Evolutionary conservation across 2,888 invertebrate genomes (phyloP).

Genomic region (Drosophila nigricruria): DNA sequence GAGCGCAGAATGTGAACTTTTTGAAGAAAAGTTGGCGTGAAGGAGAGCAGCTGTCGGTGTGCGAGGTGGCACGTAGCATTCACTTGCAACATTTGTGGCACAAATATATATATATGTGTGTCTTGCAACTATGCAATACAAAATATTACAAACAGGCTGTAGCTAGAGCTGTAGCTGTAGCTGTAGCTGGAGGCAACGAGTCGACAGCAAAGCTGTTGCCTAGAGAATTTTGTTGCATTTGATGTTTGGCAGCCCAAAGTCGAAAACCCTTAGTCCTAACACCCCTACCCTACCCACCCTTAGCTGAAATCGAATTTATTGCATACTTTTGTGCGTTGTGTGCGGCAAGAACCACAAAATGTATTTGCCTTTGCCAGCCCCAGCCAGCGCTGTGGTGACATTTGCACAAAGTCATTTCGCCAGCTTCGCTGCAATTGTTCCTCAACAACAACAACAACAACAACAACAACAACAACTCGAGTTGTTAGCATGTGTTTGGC

Average conservation of each 20-base stretch:
- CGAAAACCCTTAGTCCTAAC: background rate
- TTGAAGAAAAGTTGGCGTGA: slow-evolving; percentile 27
- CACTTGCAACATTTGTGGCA: slow-evolving; percentile 58
- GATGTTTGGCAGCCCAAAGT: slow-evolving; percentile 26
- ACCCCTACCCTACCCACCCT: background rate
- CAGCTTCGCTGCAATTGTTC: slow-evolving; percentile 12
- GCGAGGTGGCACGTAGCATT: slow-evolving; percentile 57
- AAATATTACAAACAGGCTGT: slow-evolving; percentile 63
- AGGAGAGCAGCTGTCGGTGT: slow-evolving; percentile 22
- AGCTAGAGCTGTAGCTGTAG: slow-evolving; percentile 42
- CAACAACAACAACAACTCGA: background rate
- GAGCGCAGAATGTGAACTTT: slow-evolving; percentile 40
- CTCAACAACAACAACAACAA: background rate
- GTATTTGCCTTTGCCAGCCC: slow-evolving; percentile 65
- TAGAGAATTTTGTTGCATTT: slow-evolving; percentile 24
- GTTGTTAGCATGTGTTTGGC: slow-evolving; percentile 67
- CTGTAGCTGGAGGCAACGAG: slow-evolving; percentile 45
- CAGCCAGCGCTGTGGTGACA: slow-evolving; percentile 73
- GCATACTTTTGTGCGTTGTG: slow-evolving; percentile 66
- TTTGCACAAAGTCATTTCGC: slow-evolving; percentile 53
- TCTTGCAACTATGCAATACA: slow-evolving; percentile 57
- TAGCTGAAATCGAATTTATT: slow-evolving; percentile 73
- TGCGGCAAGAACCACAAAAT: slow-evolving; percentile 68
- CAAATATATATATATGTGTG: background rate
- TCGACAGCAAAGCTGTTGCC: slow-evolving; percentile 62